Percentiles rank a stretch among this genome's conserved stretches.
Conservation (phyloP, 2,113 vertebrate species). For the Bujurquina vittata region DNA sequence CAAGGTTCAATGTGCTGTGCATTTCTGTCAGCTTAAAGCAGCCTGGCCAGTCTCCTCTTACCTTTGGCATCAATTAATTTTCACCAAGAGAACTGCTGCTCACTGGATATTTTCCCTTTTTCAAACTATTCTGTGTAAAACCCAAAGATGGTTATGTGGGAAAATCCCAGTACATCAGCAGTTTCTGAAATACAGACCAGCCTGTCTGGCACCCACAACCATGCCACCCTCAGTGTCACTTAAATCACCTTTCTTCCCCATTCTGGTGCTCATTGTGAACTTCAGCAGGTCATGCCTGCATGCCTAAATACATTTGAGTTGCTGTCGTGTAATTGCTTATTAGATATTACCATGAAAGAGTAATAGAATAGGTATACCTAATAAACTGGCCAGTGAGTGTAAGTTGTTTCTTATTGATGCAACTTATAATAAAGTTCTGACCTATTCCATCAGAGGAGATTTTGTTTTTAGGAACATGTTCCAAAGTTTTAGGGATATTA, state of each 20-base stretch:
- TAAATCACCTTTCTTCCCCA: background rate
- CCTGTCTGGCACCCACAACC: background rate
- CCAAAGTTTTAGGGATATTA: background rate
- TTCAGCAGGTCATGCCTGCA: background rate
- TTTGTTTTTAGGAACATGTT: too few species aligned
- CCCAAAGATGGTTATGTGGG: too few species aligned
- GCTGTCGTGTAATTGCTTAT: background rate
- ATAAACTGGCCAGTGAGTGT: background rate
- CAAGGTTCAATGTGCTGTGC: background rate
- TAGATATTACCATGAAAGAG: too few species aligned
- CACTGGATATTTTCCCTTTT: background rate
- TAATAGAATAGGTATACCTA: too few species aligned
- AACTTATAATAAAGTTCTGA: background rate
- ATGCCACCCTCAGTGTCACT: background rate
- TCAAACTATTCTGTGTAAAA: background rate
- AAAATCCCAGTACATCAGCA: too few species aligned
- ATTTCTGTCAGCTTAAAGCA: background rate
- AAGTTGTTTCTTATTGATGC: too few species aligned
- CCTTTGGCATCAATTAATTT: background rate
- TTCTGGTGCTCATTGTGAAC: background rate
- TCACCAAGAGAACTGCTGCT: background rate
- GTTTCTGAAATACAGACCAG: too few species aligned
- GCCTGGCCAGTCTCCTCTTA: background rate
- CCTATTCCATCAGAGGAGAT: background rate
- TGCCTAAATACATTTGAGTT: background rate